These are phyloP conservation scores for Coracopsis vasa DNA, from an alignment of 2,113 vertebrate genomes.

Conservation along the genomic window DNA sequence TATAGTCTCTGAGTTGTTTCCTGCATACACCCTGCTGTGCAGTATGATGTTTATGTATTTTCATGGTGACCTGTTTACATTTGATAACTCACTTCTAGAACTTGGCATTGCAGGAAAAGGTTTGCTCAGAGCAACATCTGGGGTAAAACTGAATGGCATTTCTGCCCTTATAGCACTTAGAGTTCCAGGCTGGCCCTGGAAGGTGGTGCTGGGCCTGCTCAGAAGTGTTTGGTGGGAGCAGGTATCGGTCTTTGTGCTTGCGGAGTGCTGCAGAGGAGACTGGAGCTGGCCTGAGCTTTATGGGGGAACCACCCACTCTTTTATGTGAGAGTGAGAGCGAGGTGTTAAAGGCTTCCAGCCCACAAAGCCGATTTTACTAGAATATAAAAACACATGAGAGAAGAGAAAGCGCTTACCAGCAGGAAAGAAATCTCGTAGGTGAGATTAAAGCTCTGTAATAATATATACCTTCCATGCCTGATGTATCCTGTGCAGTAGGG, in stretches of 20 bases:
- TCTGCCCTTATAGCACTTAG: background rate
- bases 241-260: background rate
- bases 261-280: background rate
- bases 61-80: background rate
- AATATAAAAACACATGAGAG: background rate
- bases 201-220: background rate
- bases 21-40: background rate
- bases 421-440: background rate
- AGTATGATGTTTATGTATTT: background rate
- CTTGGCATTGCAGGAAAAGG: background rate
- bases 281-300: background rate
- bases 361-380: background rate
- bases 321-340: background rate
- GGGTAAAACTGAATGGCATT: background rate
- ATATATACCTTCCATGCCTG: rapidly evolving
- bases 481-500: background rate
- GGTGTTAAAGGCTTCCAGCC: background rate
- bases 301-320: background rate
- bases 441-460: background rate
- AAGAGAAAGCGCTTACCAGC: background rate
- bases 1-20: background rate
- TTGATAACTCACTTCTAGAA: background rate
- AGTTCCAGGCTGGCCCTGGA: background rate
- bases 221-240: background rate
- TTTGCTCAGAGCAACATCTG: background rate